Evolutionary conservation across 2,888 invertebrate species (phyloP), one percentile per base, ranked within the genome.

Genomic region (Ganaspis brasiliensis): DNA sequence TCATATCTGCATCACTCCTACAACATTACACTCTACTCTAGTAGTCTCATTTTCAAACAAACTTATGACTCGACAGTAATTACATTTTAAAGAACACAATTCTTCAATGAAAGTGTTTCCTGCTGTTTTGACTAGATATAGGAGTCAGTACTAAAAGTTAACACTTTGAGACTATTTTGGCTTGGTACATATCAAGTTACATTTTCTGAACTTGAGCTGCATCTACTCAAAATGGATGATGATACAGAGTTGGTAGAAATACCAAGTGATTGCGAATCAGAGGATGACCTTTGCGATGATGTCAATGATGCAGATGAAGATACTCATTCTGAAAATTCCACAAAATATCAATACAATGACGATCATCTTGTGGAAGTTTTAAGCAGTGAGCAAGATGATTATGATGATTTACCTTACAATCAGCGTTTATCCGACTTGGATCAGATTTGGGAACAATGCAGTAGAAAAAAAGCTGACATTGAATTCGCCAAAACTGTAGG

Each of bases 251-350:
- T 59, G 31, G 31, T 21, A 59, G 6, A 59, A 19, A 31, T 59
- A 31, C 59, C 59, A 59, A 59, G 59, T 21, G 59, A 59, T 26
- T 59, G 59, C 4, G 59, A 59, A 31, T 59, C 31, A 59, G 8
- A 59, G 3, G 59, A 59, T 8, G 21, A 59, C 8, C 24, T 59
- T 59, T 59, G 59, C 59, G 59, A 59, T 21, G 12, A 9, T 59
- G n/a, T 49, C 19, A 49, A 6, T 49, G 16, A 59, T 9, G 8
- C 24, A 14, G 59, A 24, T 21, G 59, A 59, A 59, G 21, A n/a
- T 59, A 6, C n/a, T 59, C 24, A 59, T 59, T 59, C 24, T 21
- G 3, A 31, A 14, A 31, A 31, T 31, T 31, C 31, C 31, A 31
- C 31, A 21, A 59, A 59, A 21, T 59, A 4, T 5, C 19, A 31